Conservation (phyloP, 2,797 vertebrate species). For the Toxotes lorentzi region DNA sequence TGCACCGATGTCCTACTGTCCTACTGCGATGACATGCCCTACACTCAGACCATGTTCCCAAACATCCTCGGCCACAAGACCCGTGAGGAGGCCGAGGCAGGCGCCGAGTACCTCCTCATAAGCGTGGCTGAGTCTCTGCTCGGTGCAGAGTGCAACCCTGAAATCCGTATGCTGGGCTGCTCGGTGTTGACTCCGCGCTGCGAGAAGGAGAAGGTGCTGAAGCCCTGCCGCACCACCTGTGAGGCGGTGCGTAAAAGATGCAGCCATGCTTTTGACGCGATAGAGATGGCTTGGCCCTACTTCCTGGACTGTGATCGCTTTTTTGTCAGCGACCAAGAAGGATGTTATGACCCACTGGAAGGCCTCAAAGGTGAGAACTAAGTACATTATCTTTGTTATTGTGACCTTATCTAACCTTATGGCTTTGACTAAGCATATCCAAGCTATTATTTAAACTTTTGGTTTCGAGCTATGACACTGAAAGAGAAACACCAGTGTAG, state of each 20-base stretch:
- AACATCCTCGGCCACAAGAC: constrained; percentile 89
- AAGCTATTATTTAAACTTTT: not conserved
- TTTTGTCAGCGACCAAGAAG: constrained; percentile 89
- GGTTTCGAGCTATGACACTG: not conserved
- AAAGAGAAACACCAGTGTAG: not conserved
- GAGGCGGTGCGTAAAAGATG: constrained; percentile 86
- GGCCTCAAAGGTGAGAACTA: constrained; percentile 86
- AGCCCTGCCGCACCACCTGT: constrained; percentile 90
- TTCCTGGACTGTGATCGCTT: constrained; percentile 94
- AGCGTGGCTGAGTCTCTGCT: constrained; percentile 90
- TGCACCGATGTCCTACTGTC: constrained; percentile 86
- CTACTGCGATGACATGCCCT: constrained; percentile 90
- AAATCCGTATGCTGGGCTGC: constrained; percentile 93
- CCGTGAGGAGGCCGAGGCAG: constrained; percentile 86
- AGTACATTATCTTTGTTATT: not conserved
- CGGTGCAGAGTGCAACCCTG: constrained; percentile 90
- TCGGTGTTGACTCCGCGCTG: constrained; percentile 92
- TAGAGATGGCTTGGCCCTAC: constrained; percentile 98
- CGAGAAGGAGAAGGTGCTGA: constrained; percentile 77
- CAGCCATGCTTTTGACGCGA: constrained; percentile 87
- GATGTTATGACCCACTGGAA: constrained; percentile 92
- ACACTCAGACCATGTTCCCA: constrained; percentile 89
- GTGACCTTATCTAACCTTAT: not conserved
- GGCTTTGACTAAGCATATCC: not conserved
- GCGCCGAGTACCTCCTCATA: constrained; percentile 92